Conservation (phyloP, 2,888 invertebrate genomes). For the Lithosia quadra region DNA sequence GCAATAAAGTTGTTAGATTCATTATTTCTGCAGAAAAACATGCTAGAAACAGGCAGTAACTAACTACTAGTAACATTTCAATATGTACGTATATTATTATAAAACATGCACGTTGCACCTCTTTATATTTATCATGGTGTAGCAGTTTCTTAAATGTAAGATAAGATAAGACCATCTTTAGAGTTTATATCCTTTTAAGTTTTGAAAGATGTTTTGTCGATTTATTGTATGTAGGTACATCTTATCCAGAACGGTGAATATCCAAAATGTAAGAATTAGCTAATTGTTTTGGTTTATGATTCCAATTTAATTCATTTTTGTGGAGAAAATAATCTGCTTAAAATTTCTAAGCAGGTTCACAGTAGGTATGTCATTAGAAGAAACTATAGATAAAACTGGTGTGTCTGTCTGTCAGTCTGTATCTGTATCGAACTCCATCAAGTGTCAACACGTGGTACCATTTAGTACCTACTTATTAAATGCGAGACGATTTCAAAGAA, state of each 20-base stretch:
- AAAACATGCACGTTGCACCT: not conserved
- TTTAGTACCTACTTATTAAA: no score
- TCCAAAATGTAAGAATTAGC: no score
- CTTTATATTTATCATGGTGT: not conserved
- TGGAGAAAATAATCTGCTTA: no score
- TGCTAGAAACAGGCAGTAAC: not conserved
- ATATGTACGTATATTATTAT: not conserved
- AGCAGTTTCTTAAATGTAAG: not conserved
- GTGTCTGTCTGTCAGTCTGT: no score
- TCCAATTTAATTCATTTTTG: not conserved
- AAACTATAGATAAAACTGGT: not conserved
- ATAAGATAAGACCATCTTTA: not conserved
- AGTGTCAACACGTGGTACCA: no score
- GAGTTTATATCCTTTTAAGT: not conserved
- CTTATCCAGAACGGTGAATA: slow-evolving; percentile 4
- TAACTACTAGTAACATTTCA: not conserved
- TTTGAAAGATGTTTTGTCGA: not conserved
- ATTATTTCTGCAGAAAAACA: no score
- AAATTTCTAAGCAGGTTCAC: not conserved
- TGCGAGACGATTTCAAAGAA: not conserved
- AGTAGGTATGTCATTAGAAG: not conserved
- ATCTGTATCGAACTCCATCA: no score
- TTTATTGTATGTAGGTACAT: no score
- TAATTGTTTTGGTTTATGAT: not conserved
- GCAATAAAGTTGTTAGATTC: not conserved